A percentile compares a stretch with the other conserved stretches of the same genome.
Conservation (phyloP, 1,140 invertebrate genomes). For the Drosophila watanabei region DNA sequence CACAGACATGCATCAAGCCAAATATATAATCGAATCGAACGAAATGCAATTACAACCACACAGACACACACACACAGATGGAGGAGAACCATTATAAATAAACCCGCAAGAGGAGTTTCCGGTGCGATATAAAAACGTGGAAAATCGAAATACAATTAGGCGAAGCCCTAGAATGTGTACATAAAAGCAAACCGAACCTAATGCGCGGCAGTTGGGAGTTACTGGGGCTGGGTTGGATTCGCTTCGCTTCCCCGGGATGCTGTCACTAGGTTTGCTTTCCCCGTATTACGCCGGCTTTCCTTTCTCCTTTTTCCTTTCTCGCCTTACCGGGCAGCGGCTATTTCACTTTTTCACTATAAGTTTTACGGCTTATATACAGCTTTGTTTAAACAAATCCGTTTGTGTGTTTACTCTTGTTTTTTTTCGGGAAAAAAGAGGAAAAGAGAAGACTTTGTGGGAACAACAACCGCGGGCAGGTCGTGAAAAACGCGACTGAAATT, state of each 20-base stretch:
- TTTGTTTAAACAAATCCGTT: constrained; percentile 50
- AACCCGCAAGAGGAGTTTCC: constrained; percentile 22
- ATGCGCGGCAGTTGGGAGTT: constrained; percentile 19
- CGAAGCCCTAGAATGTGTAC: constrained; percentile 28
- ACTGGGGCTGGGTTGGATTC: constrained; percentile 11
- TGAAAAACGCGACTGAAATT: constrained; percentile 80
- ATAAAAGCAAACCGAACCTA: constrained; percentile 44
- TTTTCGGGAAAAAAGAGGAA: neutral
- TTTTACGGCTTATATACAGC: constrained; percentile 27
- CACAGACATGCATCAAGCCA: constrained; percentile 10
- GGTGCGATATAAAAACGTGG: constrained; percentile 23
- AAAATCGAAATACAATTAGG: constrained; percentile 74
- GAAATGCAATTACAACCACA: constrained; percentile 35
- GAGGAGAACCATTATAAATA: constrained; percentile 1
- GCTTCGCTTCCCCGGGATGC: constrained; percentile 29
- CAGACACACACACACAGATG: constrained; percentile 12
- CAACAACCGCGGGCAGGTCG: constrained; percentile 72
- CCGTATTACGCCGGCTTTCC: constrained; percentile 25
- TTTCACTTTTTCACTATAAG: constrained; percentile 17
- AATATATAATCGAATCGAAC: constrained; percentile 17
- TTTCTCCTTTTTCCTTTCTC: neutral
- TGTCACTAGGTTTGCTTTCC: constrained; percentile 8
- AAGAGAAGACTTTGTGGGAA: constrained; percentile 38
- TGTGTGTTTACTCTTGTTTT: constrained; percentile 9
- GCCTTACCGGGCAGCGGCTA: constrained; percentile 1